These are phyloP conservation scores for Polietes domitor DNA, from an alignment of 2,888 invertebrate genomes.

Conservation along the genomic window DNA sequence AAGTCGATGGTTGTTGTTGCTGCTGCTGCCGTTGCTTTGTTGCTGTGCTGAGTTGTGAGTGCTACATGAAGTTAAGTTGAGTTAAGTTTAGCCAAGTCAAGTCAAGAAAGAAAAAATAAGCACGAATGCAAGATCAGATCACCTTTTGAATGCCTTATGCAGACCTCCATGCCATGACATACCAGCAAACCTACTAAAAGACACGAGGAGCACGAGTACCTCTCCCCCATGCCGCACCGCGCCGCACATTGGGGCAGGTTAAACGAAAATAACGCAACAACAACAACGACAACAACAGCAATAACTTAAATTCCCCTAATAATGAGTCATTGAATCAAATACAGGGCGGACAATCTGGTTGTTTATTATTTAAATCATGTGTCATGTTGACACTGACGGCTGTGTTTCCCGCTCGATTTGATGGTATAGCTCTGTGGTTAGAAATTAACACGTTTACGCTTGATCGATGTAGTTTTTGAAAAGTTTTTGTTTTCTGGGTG, in stretches of 20 bases:
- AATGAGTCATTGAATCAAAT: no score
- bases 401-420: no score
- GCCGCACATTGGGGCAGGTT: not conserved
- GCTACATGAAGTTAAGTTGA: slow-evolving; percentile 20
- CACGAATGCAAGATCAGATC: slow-evolving; percentile 67
- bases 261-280: no score
- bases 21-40: not conserved
- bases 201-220: slow-evolving; percentile 62
- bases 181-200: slow-evolving; percentile 61
- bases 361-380: no score
- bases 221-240: slow-evolving; percentile 40
- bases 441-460: no score
- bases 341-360: no score
- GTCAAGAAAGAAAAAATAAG: slow-evolving; percentile 46
- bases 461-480: no score
- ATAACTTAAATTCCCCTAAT: no score
- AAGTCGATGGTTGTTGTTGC: slow-evolving; percentile 20
- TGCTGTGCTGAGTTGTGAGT: slow-evolving; percentile 16
- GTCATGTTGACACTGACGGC: no score
- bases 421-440: no score
- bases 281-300: no score
- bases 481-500: no score
- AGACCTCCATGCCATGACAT: slow-evolving; percentile 66
- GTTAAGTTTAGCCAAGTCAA: slow-evolving; percentile 35
- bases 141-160: slow-evolving; percentile 66